A percentile compares a stretch with the other conserved stretches of the same genome.
Conservation (phyloP, 2,113 vertebrate species). For the Pipa parva region DNA sequence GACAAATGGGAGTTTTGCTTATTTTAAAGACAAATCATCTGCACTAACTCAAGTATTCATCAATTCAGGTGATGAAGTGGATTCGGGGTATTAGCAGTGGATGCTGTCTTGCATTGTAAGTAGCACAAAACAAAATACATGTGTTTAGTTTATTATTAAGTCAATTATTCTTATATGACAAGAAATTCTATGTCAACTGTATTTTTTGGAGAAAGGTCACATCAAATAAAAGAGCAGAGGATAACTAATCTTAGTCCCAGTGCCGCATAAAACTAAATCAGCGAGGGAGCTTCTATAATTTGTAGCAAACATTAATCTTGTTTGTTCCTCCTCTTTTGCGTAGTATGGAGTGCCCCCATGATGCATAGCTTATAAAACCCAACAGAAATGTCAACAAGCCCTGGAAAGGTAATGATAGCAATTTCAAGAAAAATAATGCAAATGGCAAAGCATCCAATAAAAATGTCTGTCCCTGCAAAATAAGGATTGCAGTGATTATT, state of each 20-base stretch:
- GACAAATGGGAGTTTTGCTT: slow-evolving; percentile 27
- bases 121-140: slow-evolving; percentile 31
- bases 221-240: slow-evolving; percentile 8
- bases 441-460: slow-evolving; percentile 25
- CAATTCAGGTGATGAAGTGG: slow-evolving; percentile 26
- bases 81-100: slow-evolving; percentile 23
- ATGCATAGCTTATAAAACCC: slow-evolving; percentile 9
- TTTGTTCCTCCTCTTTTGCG: slow-evolving; percentile 11
- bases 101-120: slow-evolving; percentile 24
- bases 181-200: slow-evolving; percentile 31
- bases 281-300: slow-evolving; percentile 7
- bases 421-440: slow-evolving; percentile 21
- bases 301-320: slow-evolving; percentile 14
- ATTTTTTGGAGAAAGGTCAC: slow-evolving; percentile 13
- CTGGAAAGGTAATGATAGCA: slow-evolving; percentile 35
- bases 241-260: slow-evolving; percentile 22
- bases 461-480: slow-evolving; percentile 20
- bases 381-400: slow-evolving; percentile 20
- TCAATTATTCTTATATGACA: slow-evolving; percentile 34
- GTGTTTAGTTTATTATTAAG: slow-evolving; percentile 31
- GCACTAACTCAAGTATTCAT: slow-evolving; percentile 37
- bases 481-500: slow-evolving; percentile 26
- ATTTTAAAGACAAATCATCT: slow-evolving; percentile 39
- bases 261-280: slow-evolving; percentile 30
- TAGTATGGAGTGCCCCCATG: neutral